Evolutionary conservation across 92 coral and sea anemone genomes (phyloP), one percentile per base, ranked within the genome.

Genomic region (Siderastrea radians): DNA sequence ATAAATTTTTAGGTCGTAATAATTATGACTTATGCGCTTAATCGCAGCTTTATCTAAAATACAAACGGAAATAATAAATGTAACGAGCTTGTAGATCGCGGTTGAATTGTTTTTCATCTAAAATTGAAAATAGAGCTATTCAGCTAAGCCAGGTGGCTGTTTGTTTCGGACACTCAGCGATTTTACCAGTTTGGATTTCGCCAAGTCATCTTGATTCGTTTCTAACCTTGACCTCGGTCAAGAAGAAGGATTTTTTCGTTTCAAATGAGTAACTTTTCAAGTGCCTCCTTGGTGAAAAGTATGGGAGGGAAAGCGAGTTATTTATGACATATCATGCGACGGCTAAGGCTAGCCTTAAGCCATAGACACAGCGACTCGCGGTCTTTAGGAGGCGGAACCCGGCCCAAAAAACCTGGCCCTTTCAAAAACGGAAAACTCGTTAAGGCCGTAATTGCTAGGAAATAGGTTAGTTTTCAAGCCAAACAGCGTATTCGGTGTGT

Each of bases 401-500:
- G 45, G 48, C 57, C 38, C 14, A 10, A 17, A 65, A 12, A 70
- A 76, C n/a, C 2, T 51, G 80, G 58, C 72, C 72, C 75, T 66
- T 62, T 67, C 15, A 51, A 77, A 83, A 76, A 48, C 58, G 44
- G 83, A 68, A 78, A 67, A 66, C 82, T 85, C 89, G 83, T 85
- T 78, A 77, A 76, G 77, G 69, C 68, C 47, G 54, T 85, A 90
- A 91, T 78, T 87, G 65, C 63, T 55, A 78, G 86, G 86, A 87
- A 87, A 82, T 87, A 67, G 68, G 85, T 73, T 69, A 71, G 81
- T 89, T 89, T 89, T 66, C 59, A 69, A 78, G 59, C 60, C 2
- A 85, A 85, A 85, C 80, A 26, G 70, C 44, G 84, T 57, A 75
- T 85, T 85, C 65, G 63, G 72, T 78, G 65, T 86, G 75, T 6